These are phyloP conservation scores for Monochamus alternatus DNA, from an alignment of 2,888 invertebrate genomes.

Conservation along the genomic window DNA sequence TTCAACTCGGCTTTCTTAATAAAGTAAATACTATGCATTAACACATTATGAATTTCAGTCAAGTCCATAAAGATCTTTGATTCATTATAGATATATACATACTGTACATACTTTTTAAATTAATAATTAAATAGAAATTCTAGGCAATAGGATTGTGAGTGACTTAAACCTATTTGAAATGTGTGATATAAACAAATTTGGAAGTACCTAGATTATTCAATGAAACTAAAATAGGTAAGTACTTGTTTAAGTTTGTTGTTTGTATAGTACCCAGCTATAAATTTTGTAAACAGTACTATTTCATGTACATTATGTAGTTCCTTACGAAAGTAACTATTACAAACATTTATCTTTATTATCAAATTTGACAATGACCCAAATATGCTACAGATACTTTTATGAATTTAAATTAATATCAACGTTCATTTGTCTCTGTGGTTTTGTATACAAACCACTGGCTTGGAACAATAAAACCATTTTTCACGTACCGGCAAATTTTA, in stretches of 20 bases:
- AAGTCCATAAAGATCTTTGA: no score
- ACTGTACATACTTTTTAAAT: no score
- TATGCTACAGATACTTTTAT: conserved; percentile 44
- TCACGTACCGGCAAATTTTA: conserved; percentile 4
- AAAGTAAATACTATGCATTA: no score
- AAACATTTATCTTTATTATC: conserved; percentile 58
- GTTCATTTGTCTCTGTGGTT: conserved; percentile 6
- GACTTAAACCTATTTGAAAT: no score
- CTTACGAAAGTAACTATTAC: conserved; percentile 51
- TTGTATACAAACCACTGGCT: not conserved
- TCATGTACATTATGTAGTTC: conserved; percentile 48
- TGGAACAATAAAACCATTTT: not conserved
- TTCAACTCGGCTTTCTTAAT: no score
- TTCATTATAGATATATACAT: no score
- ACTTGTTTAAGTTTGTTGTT: conserved; percentile 35
- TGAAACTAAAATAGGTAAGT: conserved; percentile 6
- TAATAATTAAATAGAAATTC: no score
- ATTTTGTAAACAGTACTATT: conserved; percentile 44
- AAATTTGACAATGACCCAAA: conserved; percentile 58
- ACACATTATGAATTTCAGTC: no score
- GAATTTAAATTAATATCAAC: conserved; percentile 46
- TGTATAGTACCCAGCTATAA: conserved; percentile 37
- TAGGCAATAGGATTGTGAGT: no score
- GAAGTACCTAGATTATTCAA: not conserved
- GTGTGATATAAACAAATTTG: not conserved